Evolutionary conservation across 2,113 vertebrate species (phyloP), one percentile per base, ranked within the genome.

Genomic region (Oreotrochilus melanogaster): DNA sequence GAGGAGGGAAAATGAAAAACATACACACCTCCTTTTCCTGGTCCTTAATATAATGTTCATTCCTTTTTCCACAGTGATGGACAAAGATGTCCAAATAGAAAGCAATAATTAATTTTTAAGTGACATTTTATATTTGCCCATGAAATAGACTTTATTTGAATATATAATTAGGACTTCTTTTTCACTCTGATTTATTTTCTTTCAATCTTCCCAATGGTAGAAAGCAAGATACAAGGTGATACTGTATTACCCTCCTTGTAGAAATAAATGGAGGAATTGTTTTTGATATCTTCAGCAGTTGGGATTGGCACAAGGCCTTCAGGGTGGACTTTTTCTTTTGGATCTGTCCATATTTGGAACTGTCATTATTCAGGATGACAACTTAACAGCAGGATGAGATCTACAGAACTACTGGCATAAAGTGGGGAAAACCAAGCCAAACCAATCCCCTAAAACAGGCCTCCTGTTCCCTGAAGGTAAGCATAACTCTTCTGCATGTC

Each of bases 171-270:
- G 42, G 71, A 78, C 47, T 83, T 72, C 12, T 82, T 93, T 86
- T 90, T 74, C 51, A 62, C 57, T 70, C 8, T 2, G 53, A 74
- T 11, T 60, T 47, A 48, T 19, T 86, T 89, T 67, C 51, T 88
- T 88, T 80, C 61, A 83, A 31, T 43, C 75, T 78, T 86, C 61
- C 23, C 39, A 83, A 64, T 56, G 45, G 61, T 47, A 88, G 53
- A 85, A 95, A 67, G 82, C 56, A 95, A 90, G 64, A 96, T 51
- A 81, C 88, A 86, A 90, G 43, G 56, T 92, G 64, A 80, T 66
- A 94, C 0, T 4, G 17, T 61, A 73, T 66, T 47, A 70, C 13
- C 9, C 21, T 76, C 27, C 89, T 69, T 50, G 45, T 31, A 93
- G 84, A 94, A 88, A 86, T 64, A 92, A 93, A 76, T 10, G 14